Percentiles rank a stretch among this genome's conserved stretches.
Conservation (phyloP, 2,113 vertebrate species). For the Catharus minimus region DNA sequence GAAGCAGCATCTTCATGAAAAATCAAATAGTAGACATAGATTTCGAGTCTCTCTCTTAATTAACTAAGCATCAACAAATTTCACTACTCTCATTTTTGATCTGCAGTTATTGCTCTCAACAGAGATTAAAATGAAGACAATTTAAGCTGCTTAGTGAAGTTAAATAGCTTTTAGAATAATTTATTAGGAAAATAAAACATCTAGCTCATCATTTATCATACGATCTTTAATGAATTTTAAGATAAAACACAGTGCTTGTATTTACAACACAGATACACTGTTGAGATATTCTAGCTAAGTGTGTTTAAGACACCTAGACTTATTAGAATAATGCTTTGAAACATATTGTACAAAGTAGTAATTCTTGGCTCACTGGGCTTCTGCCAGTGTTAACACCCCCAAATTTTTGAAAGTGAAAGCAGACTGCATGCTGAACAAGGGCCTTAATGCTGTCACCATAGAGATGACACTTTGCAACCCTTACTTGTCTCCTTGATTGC, state of each 20-base stretch:
- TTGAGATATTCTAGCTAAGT: neutral
- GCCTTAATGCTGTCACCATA: neutral
- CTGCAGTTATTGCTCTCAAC: conserved; percentile 16
- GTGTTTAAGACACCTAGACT: neutral
- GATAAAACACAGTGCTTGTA: neutral
- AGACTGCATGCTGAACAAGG: neutral
- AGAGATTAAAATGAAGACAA: neutral
- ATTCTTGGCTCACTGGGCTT: neutral
- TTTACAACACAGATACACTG: neutral
- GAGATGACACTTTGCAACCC: neutral
- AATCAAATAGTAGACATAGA: conserved; percentile 11
- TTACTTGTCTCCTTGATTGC: conserved; percentile 7
- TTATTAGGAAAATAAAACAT: neutral
- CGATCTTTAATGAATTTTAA: neutral
- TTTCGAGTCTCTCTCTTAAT: neutral
- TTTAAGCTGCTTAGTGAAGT: neutral
- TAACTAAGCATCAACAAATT: neutral
- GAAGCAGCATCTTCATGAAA: conserved; percentile 1
- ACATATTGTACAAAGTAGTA: neutral
- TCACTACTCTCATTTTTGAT: neutral
- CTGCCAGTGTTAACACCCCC: neutral
- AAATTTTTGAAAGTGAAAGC: conserved; percentile 20
- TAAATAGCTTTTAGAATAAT: conserved; percentile 19
- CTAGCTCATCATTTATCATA: neutral
- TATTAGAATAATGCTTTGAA: neutral